A percentile compares a stretch with the other conserved stretches of the same genome.
phyloP scores from a whole-genome alignment of 2,113 vertebrate genomes.

The Cettia cetti region DNA sequence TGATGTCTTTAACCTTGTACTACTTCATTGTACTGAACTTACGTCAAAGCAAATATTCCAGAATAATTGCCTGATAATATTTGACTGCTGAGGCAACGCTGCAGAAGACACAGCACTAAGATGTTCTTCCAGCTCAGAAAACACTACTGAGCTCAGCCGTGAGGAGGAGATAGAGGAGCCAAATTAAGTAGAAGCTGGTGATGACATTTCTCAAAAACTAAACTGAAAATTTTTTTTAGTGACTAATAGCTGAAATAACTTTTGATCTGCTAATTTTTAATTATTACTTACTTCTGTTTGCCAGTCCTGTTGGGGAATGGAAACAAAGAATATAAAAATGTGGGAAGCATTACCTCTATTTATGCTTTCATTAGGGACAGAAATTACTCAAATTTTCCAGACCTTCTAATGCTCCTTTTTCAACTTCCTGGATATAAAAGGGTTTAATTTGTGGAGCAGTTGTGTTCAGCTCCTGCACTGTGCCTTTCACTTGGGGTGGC shows the following conservation, averaged over 20 bases:
- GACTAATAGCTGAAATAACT: not conserved
- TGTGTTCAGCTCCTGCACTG: not conserved
- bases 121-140: not conserved
- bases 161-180: not conserved
- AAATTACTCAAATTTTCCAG: not conserved
- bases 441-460: not conserved
- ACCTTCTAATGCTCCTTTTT: not conserved
- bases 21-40: conserved; percentile 27
- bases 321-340: not conserved
- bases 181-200: not conserved
- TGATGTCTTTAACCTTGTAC: conserved; percentile 42
- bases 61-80: conserved; percentile 18
- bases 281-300: not conserved
- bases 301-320: not conserved
- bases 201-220: not conserved
- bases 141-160: not conserved
- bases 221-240: not conserved
- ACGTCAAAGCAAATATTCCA: conserved; percentile 11
- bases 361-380: not conserved
- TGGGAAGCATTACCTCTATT: not conserved
- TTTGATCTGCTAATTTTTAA: not conserved
- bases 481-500: not conserved
- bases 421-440: not conserved
- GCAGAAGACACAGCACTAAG: not conserved
- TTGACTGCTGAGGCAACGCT: not conserved